phyloP scores from a whole-genome alignment of 2,888 invertebrate genomes.

The Apotomis capreana region DNA sequence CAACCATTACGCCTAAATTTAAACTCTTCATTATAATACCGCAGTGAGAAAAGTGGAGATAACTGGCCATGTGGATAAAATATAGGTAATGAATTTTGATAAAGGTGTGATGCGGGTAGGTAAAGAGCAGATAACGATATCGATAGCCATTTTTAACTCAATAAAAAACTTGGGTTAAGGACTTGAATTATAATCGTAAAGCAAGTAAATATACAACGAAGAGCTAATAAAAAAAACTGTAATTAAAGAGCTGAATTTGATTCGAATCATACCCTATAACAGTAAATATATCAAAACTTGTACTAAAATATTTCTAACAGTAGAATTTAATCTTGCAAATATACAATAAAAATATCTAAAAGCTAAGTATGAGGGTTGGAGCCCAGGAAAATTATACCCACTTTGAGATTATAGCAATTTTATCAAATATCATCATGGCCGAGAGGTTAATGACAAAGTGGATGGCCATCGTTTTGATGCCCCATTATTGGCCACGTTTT shows the following conservation, averaged over 20 bases:
- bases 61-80: constrained; percentile 75
- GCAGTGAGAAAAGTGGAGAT: constrained; percentile 80
- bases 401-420: constrained; percentile 37
- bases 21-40: constrained; percentile 82
- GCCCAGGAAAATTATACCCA: constrained; percentile 26
- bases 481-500: constrained; percentile 32
- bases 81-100: constrained; percentile 80
- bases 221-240: no score
- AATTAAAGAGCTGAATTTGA: no score
- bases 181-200: not conserved
- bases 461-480: constrained; percentile 32
- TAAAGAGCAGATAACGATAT: constrained; percentile 15
- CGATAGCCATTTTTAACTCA: constrained; percentile 2
- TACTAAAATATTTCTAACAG: no score
- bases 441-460: constrained; percentile 39
- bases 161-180: not conserved
- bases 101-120: constrained; percentile 59
- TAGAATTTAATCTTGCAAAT: not conserved
- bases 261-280: no score
- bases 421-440: constrained; percentile 36
- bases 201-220: no score
- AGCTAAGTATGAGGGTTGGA: constrained; percentile 5
- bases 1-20: constrained; percentile 83
- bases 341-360: not conserved
- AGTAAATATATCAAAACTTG: no score